Conservation (phyloP, 2,113 vertebrate species). For the Eulacestoma nigropectus region DNA sequence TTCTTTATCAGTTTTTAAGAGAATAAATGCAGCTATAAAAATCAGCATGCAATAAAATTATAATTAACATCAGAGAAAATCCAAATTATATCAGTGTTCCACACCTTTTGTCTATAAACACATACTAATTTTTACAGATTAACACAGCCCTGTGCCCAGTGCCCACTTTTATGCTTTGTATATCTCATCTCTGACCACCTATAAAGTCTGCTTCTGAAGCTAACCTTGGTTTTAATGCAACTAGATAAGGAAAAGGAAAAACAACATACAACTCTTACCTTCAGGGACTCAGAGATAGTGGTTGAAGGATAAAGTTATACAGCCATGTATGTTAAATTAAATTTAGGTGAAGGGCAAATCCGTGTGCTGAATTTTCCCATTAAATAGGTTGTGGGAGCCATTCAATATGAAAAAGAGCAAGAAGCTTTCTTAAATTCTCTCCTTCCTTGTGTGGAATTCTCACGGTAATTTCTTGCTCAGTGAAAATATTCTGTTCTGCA, state of each 20-base stretch:
- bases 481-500: background rate
- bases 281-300: background rate
- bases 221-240: background rate
- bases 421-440: background rate
- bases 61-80: background rate
- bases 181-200: background rate
- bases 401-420: background rate
- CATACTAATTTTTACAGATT: background rate
- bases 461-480: background rate
- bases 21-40: background rate
- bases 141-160: background rate
- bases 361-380: background rate
- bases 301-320: background rate
- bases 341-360: background rate
- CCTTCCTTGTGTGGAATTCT: background rate
- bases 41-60: background rate
- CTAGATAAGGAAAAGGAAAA: background rate
- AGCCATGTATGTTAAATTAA: background rate
- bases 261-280: background rate
- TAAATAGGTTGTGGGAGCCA: background rate
- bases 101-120: background rate
- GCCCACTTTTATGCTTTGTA: background rate
- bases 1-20: background rate
- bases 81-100: background rate
- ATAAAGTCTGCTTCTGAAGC: background rate